A percentile compares a stretch with the other conserved stretches of the same genome.
phyloP scores from a whole-genome alignment of 2,888 invertebrate genomes.

The Limenitis camilla region DNA sequence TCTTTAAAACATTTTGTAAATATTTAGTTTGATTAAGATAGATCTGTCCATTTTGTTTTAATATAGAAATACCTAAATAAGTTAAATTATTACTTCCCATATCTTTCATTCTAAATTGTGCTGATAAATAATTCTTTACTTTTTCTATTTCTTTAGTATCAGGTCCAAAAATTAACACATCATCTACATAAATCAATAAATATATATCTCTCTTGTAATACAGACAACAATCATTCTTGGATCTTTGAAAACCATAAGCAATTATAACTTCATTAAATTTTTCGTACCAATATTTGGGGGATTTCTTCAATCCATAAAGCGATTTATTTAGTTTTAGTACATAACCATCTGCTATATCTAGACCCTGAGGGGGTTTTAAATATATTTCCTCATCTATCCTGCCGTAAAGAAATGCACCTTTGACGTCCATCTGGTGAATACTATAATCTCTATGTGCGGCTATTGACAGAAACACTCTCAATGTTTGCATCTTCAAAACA shows the following conservation, averaged over 20 bases:
- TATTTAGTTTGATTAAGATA: slow-evolving; percentile 16
- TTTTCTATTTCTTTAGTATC: neutral
- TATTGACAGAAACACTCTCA: slow-evolving; percentile 2
- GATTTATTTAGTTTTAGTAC: neutral
- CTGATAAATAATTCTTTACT: slow-evolving; percentile 10
- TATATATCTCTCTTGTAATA: neutral
- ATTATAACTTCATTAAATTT: neutral
- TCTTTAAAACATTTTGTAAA: slow-evolving; percentile 9
- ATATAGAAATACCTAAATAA: slow-evolving; percentile 3
- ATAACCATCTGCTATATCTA: neutral
- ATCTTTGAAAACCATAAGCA: neutral
- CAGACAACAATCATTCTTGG: slow-evolving; percentile 3
- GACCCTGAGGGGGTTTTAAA: neutral
- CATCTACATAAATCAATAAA: slow-evolving; percentile 22
- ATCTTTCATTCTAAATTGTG: slow-evolving; percentile 20
- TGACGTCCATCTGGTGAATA: slow-evolving; percentile 7
- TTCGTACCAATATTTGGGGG: neutral
- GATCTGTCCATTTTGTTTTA: slow-evolving; percentile 7
- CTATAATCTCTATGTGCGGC: slow-evolving; percentile 7
- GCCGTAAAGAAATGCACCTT: slow-evolving; percentile 2
- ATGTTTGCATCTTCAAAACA: neutral
- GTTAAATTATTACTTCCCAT: slow-evolving; percentile 6
- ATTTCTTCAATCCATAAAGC: neutral
- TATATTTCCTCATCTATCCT: slow-evolving; percentile 6
- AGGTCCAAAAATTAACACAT: slow-evolving; percentile 13